Evolutionary conservation across 2,113 vertebrate genomes (phyloP), one percentile per base, ranked within the genome.

Genomic region (Cathartes aura): DNA sequence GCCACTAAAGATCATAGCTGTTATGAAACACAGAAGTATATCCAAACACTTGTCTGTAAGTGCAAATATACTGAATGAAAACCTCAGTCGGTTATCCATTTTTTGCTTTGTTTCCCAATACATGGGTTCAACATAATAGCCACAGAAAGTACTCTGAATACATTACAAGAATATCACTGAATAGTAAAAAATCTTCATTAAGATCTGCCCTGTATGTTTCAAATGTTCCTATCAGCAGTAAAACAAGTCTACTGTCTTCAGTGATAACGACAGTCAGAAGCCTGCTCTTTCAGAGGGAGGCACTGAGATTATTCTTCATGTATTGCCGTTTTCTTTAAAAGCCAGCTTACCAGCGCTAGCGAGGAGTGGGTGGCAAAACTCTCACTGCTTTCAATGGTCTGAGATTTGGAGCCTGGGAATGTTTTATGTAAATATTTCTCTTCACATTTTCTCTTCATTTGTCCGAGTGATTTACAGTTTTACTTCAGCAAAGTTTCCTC

Each of bases 371-470:
- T 93, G 85, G 71, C 21, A 83, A 96, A 97, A 96, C 52, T 87
- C 90, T 81, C 79, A 50, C 80, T 93, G 76, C 84, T 87, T 94
- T 90, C 82, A 62, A 78, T 97, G 89, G 92, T 90, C 91, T 90
- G 80, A 83, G 86, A 93, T 94, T 75, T 91, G 78, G 52, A 96
- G 81, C 60, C 83, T 92, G 82, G 45, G n/a, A 85, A 93, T 76
- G 56, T 83, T 89, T 95, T 48, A 96, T 71, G 80, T 95, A 95
- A 95, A 97, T 92, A 96, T 91, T 96, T 96, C 82, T 92, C 78
- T 85, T 96, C 94, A 90, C 94, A 90, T 96, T 92, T 92, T 92
- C 88, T 86, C 63, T 95, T 97, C 80, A 71, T 97, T 92, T 95
- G 82, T 89, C 91, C 53, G n/a, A 97, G 66, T 59, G 82, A 88